Percentiles rank a stretch among this genome's conserved stretches.
Evolutionary conservation across 2,888 invertebrate genomes (phyloP).

Genomic region (Amphimallon solstitiale): DNA sequence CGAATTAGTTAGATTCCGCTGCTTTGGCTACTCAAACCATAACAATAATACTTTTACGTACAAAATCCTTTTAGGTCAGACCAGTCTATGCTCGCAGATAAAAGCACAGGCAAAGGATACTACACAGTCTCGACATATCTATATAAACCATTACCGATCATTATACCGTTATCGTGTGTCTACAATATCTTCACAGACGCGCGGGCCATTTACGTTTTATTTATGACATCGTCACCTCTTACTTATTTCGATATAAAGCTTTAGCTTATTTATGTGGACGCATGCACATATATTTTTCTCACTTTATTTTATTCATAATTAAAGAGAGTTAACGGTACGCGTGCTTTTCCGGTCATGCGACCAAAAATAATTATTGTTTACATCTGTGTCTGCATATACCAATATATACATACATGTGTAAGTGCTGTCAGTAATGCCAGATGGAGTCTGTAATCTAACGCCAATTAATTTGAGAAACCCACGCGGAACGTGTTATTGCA

Average conservation of each 20-base stretch:
- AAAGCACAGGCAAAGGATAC: background rate
- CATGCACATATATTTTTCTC: background rate
- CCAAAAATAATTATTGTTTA: background rate
- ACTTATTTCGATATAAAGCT: background rate
- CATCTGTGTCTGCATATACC: no score
- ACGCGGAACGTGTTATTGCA: no score
- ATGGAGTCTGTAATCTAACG: no score
- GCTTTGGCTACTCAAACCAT: no score
- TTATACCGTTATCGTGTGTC: constrained; percentile 14
- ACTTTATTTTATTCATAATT: constrained; percentile 12
- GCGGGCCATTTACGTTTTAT: background rate
- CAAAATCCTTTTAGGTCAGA: background rate
- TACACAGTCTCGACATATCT: constrained; percentile 1
- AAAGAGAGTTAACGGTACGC: constrained; percentile 6
- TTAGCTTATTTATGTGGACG: background rate
- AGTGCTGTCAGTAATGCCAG: background rate
- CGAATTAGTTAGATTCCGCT: no score
- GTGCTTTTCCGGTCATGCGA: background rate
- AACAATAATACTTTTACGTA: no score
- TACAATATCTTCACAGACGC: constrained; percentile 4
- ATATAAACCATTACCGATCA: constrained; percentile 10
- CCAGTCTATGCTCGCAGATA: background rate
- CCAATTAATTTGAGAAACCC: no score
- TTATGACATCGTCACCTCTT: background rate
- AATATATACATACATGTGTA: background rate